Conservation (phyloP, 2,797 vertebrate genomes). For the Danio choprae region DNA sequence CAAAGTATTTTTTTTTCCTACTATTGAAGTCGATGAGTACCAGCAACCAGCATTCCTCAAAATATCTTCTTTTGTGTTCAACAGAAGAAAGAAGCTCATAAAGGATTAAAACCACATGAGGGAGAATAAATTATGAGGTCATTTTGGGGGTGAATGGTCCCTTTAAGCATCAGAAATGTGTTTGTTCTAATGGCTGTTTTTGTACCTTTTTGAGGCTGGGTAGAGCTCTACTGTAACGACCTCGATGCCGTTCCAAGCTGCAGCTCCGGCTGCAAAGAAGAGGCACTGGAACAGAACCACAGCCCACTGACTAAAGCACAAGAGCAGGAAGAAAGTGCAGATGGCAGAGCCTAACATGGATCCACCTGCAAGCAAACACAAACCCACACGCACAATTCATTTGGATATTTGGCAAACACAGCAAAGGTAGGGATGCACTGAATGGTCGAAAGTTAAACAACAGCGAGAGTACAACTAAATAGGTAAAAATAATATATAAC, state of each 20-base stretch:
- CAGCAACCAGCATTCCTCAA: too few relatives aligned
- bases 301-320: constrained; percentile 91
- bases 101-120: too few relatives aligned
- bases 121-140: too few relatives aligned
- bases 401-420: not conserved
- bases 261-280: constrained; percentile 90
- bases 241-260: constrained; percentile 94
- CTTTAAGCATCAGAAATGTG: not conserved
- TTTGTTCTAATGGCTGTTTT: not conserved
- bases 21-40: too few relatives aligned
- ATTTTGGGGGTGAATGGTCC: too few relatives aligned
- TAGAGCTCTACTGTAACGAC: constrained; percentile 97
- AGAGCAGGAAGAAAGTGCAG: constrained; percentile 94
- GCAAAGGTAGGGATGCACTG: too few relatives aligned
- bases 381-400: not conserved
- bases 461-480: too few relatives aligned
- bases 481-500: too few relatives aligned
- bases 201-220: constrained; percentile 91
- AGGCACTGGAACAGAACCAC: constrained; percentile 97
- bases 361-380: constrained; percentile 75
- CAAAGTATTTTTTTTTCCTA: too few relatives aligned
- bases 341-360: constrained; percentile 92
- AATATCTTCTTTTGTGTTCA: too few relatives aligned
- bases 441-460: too few relatives aligned
- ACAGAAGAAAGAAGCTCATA: too few relatives aligned